Evolutionary conservation across 2,113 vertebrate genomes (phyloP).

Genomic region (Hassar affinis): DNA sequence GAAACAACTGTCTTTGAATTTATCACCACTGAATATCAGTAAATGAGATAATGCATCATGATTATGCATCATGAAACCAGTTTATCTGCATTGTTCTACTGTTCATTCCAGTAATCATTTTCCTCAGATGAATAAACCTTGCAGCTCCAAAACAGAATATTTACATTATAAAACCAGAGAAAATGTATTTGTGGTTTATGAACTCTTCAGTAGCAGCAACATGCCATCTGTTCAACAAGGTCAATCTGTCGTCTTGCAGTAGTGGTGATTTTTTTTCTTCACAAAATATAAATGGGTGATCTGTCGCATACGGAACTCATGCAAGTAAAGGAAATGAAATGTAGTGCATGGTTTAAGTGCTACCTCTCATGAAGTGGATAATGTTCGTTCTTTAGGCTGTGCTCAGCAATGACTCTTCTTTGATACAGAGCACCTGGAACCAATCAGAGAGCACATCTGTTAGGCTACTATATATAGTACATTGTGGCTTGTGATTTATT

Average conservation of each 20-base stretch:
- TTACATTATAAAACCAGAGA: not conserved
- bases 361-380: conserved; percentile 78
- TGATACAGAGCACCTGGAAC: conserved; percentile 75
- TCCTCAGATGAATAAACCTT: not conserved
- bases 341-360: conserved; percentile 43
- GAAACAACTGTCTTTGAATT: not conserved
- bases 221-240: not conserved
- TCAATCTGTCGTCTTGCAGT: not conserved
- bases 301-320: not conserved
- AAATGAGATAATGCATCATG: not conserved
- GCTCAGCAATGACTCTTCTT: conserved; percentile 77
- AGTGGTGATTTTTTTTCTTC: not conserved
- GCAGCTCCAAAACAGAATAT: not conserved
- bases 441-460: conserved; percentile 3
- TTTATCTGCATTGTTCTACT: too few relatives aligned
- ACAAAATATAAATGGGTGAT: not conserved
- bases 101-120: not conserved
- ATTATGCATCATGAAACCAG: not conserved
- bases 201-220: not conserved
- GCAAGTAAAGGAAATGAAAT: not conserved
- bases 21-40: not conserved
- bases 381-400: conserved; percentile 70
- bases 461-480: not conserved
- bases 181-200: not conserved
- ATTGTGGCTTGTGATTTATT: not conserved